phyloP scores from a whole-genome alignment of 2,888 invertebrate genomes.

The Mactromeris polynyma region DNA sequence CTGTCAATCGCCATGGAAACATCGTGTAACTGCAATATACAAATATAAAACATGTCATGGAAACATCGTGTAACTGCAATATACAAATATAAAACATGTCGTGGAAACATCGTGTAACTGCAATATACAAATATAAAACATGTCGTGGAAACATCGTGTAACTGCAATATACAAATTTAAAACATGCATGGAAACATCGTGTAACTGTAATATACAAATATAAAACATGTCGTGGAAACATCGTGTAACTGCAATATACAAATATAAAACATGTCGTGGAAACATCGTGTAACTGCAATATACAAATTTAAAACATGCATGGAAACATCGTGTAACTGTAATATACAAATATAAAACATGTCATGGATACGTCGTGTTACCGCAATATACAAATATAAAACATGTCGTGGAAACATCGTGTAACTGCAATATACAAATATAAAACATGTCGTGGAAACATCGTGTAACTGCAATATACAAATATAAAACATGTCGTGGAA shows the following conservation, averaged over 20 bases:
- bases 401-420: background rate
- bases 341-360: background rate
- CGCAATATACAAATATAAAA: background rate
- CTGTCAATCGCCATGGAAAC: background rate
- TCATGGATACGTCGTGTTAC: background rate
- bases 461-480: background rate
- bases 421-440: too few species aligned
- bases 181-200: background rate
- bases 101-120: background rate
- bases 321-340: background rate
- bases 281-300: background rate
- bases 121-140: background rate
- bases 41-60: background rate
- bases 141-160: background rate
- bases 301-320: background rate
- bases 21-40: constrained; percentile 14
- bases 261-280: background rate
- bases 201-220: background rate
- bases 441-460: background rate
- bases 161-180: background rate
- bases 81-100: too few species aligned
- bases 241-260: background rate
- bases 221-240: background rate
- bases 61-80: background rate
- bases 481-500: background rate